Evolutionary conservation across 2,888 invertebrate genomes (phyloP).

Genomic region (Nymphalis urticae): DNA sequence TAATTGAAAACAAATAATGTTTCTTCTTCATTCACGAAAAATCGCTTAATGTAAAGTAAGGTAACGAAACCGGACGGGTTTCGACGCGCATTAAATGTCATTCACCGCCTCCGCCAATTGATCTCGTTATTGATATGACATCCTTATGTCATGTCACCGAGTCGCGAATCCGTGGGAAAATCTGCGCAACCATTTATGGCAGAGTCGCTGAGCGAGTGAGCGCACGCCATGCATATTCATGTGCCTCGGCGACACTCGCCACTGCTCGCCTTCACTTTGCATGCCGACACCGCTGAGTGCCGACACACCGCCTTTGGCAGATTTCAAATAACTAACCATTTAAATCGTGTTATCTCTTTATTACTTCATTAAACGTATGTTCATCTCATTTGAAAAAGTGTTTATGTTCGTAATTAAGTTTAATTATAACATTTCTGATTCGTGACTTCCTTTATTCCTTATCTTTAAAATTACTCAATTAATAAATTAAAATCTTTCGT

Average conservation of each 20-base stretch:
- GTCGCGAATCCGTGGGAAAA: conserved; percentile 30
- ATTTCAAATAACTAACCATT: conserved; percentile 12
- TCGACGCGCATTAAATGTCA: not conserved
- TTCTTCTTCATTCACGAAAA: not conserved
- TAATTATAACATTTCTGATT: too few relatives aligned
- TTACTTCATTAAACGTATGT: not conserved
- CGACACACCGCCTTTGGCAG: conserved; percentile 8
- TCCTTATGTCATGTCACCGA: conserved; percentile 27
- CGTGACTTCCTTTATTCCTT: too few relatives aligned
- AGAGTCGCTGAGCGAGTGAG: conserved; percentile 10
- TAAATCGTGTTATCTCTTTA: not conserved
- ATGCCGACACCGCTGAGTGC: not conserved
- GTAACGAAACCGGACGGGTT: not conserved
- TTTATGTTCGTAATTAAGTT: too few relatives aligned
- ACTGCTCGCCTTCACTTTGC: conserved; percentile 7
- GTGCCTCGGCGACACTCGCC: conserved; percentile 17
- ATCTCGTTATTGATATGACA: conserved; percentile 18
- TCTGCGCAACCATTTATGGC: conserved; percentile 24
- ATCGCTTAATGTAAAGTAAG: not conserved
- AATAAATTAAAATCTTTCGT: too few relatives aligned
- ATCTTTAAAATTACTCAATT: too few relatives aligned
- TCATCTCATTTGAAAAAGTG: not conserved
- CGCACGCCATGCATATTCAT: conserved; percentile 27
- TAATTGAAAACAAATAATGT: not conserved
- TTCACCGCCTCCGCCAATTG: conserved; percentile 8